phyloP scores from a whole-genome alignment of 2,797 vertebrate species.

The Vespertilio murinus region DNA sequence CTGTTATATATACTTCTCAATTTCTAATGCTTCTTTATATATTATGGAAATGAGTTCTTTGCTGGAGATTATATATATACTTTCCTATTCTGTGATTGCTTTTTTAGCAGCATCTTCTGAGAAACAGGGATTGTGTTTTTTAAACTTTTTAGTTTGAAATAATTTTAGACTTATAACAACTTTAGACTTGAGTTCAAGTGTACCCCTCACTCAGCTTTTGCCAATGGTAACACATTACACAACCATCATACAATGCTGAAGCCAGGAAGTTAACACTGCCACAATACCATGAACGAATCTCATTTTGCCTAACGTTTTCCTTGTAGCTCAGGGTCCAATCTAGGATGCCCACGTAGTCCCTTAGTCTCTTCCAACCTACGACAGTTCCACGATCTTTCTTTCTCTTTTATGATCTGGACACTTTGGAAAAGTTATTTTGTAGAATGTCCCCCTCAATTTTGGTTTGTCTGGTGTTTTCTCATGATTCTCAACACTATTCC shows the following conservation, averaged over 20 bases:
- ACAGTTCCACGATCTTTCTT: not conserved
- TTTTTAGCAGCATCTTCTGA: not conserved
- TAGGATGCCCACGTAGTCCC: not conserved
- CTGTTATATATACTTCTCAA: not conserved
- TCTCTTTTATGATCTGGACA: not conserved
- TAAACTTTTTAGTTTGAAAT: not conserved
- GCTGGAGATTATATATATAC: not conserved
- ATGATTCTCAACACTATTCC: not conserved
- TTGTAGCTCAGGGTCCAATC: not conserved
- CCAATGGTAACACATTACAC: not conserved
- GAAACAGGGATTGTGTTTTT: not conserved
- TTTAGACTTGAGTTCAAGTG: not conserved
- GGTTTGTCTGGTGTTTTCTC: not conserved
- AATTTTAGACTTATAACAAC: not conserved
- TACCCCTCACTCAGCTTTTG: not conserved
- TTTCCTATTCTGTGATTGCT: not conserved
- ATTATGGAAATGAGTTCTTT: not conserved
- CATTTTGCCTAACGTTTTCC: not conserved
- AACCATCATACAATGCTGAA: not conserved
- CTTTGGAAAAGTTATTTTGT: slow-evolving; percentile 5
- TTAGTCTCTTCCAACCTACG: not conserved
- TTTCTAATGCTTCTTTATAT: not conserved
- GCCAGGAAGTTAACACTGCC: not conserved
- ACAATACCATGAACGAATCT: not conserved
- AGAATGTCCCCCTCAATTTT: not conserved